A percentile compares a stretch with the other conserved stretches of the same genome.
Conservation (phyloP, 2,888 invertebrate genomes). For the Oxycera nigricornis region DNA sequence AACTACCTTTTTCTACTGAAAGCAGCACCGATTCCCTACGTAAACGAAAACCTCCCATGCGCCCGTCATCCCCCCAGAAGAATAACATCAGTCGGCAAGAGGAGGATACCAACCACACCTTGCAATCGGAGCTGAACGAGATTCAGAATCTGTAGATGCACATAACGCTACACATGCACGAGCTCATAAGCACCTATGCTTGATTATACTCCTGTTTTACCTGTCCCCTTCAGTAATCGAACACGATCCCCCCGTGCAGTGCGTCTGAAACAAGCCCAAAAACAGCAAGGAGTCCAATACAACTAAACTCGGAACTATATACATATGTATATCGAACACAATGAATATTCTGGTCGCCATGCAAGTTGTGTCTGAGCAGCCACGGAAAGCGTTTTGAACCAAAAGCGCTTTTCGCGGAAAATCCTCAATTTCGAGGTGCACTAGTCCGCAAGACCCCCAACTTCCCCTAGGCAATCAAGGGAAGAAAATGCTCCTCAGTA, state of each 20-base stretch:
- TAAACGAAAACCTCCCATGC: background rate
- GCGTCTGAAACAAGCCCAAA: background rate
- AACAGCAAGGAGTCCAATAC: background rate
- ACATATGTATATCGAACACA: background rate
- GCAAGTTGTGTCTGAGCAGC: background rate
- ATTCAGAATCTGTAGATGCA: constrained; percentile 41
- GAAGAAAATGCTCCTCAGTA: background rate
- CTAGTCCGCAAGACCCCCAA: background rate
- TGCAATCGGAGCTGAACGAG: constrained; percentile 24
- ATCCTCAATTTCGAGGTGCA: background rate
- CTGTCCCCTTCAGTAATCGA: constrained; percentile 15
- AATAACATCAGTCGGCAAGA: background rate
- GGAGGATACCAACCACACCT: constrained; percentile 8
- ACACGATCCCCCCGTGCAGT: background rate
- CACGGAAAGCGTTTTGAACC: background rate
- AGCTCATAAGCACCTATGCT: background rate
- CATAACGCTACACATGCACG: constrained; percentile 34
- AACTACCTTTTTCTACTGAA: background rate
- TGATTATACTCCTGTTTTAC: background rate
- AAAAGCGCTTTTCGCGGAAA: constrained; percentile 1
- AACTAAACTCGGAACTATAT: background rate
- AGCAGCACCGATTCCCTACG: background rate
- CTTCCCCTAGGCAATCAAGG: background rate
- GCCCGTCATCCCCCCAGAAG: background rate
- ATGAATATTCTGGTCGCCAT: background rate